Evolutionary conservation across 2,797 vertebrate genomes (phyloP).

Genomic region (Tauraco hartlaubi): DNA sequence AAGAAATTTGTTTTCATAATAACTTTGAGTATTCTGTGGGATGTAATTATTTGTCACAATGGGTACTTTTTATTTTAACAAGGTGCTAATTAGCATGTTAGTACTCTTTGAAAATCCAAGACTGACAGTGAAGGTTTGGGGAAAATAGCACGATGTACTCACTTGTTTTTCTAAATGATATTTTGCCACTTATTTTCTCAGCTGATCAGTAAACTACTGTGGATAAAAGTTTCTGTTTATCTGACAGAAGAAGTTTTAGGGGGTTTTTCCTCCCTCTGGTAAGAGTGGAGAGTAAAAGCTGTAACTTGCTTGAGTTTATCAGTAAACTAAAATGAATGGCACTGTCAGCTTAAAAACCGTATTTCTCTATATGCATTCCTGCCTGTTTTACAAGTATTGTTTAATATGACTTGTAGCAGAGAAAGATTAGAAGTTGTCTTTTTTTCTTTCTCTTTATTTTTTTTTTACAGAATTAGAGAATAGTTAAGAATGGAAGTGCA

Average conservation of each 20-base stretch:
- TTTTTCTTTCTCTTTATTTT: not conserved
- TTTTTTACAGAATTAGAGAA: not conserved
- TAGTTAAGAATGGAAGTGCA: not conserved
- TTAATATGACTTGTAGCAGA: not conserved
- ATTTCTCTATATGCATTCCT: not conserved
- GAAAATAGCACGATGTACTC: not conserved
- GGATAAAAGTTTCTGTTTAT: conserved; percentile 4
- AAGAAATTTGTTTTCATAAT: conserved; percentile 8
- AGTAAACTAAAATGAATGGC: not conserved
- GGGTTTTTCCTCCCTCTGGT: not conserved
- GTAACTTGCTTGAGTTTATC: not conserved
- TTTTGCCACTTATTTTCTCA: not conserved
- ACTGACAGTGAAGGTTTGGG: not conserved
- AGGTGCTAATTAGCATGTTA: not conserved
- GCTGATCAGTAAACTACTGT: not conserved
- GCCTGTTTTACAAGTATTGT: not conserved
- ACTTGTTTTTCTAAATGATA: not conserved
- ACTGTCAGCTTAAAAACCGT: not conserved
- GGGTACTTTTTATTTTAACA: not conserved
- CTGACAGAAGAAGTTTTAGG: not conserved
- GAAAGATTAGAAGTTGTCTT: not conserved
- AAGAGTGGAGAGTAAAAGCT: not conserved
- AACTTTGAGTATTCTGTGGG: not conserved
- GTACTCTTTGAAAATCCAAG: not conserved
- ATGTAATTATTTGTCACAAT: not conserved